These are phyloP conservation scores for Fratercula arctica DNA, from an alignment of 2,797 vertebrate species.

Conservation along the genomic window DNA sequence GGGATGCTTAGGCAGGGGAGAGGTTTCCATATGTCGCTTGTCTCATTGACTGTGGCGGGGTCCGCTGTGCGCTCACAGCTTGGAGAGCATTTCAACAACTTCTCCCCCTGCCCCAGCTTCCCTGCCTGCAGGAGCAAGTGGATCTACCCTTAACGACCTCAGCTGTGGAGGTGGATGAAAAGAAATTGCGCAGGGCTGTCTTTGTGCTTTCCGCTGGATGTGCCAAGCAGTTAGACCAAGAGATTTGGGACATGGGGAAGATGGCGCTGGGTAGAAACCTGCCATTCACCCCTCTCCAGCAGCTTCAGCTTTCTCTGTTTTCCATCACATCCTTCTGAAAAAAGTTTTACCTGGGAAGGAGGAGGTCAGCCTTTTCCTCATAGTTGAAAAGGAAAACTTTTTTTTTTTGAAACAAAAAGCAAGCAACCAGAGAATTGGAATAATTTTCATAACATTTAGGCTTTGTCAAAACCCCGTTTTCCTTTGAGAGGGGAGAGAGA, in stretches of 20 bases:
- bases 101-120: not conserved
- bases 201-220: not conserved
- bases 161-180: not conserved
- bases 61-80: not conserved
- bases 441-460: not conserved
- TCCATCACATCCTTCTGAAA: not conserved
- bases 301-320: not conserved
- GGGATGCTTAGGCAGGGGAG: not conserved
- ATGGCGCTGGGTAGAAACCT: not conserved
- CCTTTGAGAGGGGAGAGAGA: not conserved
- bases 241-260: not conserved
- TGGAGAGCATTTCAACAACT: not conserved
- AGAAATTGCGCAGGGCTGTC: not conserved
- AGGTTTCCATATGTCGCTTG: not conserved
- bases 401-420: not conserved
- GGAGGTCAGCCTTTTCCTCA: not conserved
- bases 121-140: not conserved
- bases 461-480: conserved; percentile 1
- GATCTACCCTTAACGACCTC: not conserved
- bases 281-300: not conserved
- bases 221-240: not conserved
- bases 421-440: not conserved
- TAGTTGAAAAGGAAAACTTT: not conserved
- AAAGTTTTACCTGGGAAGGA: not conserved
- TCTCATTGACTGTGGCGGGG: not conserved